Base-by-base conservation (phyloP, 92 coral and sea anemone genomes). In the Epizoanthus scotinus region DNA sequence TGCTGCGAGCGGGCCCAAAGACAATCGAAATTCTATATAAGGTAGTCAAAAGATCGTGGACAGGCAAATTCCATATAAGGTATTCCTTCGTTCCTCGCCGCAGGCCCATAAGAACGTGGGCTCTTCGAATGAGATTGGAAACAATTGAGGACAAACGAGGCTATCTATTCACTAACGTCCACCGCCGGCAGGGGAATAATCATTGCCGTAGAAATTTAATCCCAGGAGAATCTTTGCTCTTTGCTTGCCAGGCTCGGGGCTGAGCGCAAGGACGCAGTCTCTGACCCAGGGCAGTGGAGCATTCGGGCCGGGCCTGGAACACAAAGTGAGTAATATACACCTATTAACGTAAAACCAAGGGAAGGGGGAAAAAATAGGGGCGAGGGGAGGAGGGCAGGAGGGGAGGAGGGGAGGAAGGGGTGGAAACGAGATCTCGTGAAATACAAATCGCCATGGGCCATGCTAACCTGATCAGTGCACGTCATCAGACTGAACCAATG, bases 181-280 rank as follows among this genome's bases (percentile, higher is more conserved):
- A 56, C 98, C 92, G 5, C 97, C 97, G 15, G 87, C 88, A 2
- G 92, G 91, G 0, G 97, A 79, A 54, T 85, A 95, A 69, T 95
- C 98, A 77, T 90, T 89, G 42, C 98, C 98, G 72, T 95, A 95
- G 81, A 95, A 95, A 88, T 93, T 95, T 67, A 95, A 87, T 2
- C 98, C 98, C 81, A 95, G 73, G 38, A 95, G 84, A 57, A 95
- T 90, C 82, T 95, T 95, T n/a, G 91, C 84, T 19, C 98, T 84
- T 44, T 88, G 91, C 60, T 90, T 91, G 27, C 88, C 89, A n/a
- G 87, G 86, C 17, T 90, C 94, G 38, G 97, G 97, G 57, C 95
- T 86, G 22, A 95, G 80, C 27, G 95, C 86, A 31, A 83, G 22
- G 27, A 95, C 90, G 78, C 98, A 90, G 40, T 95, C 98, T 28